phyloP scores from a whole-genome alignment of 2,113 vertebrate genomes.

The Serranochromis macrocephalus region DNA sequence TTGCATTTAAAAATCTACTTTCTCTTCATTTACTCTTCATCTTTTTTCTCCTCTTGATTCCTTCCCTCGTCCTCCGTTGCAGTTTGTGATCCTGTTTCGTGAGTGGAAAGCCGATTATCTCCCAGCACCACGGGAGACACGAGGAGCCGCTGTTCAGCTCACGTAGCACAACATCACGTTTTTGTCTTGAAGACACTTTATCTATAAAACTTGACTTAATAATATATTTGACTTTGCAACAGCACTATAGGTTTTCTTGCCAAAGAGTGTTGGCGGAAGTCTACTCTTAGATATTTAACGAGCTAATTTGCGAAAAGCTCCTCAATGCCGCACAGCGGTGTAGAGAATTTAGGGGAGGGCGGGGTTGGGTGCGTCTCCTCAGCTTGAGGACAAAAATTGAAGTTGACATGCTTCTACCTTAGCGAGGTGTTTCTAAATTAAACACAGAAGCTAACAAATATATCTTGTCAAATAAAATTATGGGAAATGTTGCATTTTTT shows the following conservation, averaged over 20 bases:
- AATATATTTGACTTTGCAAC: neutral
- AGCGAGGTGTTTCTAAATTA: neutral
- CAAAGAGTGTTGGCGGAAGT: neutral
- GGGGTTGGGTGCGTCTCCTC: neutral
- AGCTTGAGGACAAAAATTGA: neutral
- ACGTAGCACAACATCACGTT: neutral
- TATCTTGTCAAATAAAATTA: neutral
- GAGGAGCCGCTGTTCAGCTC: neutral
- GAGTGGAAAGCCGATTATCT: neutral
- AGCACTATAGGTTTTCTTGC: neutral
- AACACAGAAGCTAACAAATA: neutral
- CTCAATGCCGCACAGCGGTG: neutral
- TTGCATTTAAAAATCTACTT: neutral
- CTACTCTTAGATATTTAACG: neutral
- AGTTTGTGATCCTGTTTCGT: neutral
- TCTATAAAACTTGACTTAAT: neutral
- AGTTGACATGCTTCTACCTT: neutral
- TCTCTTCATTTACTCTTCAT: neutral
- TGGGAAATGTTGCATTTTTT: neutral
- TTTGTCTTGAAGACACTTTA: neutral
- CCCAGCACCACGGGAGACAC: neutral
- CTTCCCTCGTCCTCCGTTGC: neutral
- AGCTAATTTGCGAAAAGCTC: neutral
- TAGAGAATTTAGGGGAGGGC: rapidly evolving
- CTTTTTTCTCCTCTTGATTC: neutral